Base-by-base conservation (phyloP, 2,113 vertebrate genomes). In the Equus przewalskii region DNA sequence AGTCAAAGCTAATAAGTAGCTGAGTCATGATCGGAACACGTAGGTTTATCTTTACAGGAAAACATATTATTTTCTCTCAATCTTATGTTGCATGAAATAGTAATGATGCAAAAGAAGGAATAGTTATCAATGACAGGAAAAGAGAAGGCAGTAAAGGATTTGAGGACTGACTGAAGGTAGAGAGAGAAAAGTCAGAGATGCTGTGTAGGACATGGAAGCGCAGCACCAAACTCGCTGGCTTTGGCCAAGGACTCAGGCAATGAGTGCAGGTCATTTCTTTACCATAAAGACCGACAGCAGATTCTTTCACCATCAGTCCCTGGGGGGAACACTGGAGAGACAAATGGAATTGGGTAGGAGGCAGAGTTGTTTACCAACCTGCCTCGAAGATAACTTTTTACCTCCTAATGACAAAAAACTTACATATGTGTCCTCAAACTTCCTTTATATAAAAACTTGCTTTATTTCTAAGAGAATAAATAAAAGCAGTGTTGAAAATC, bases 401-500 rank as follows among this genome's bases (percentile, higher is more conserved):
- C 16, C 19, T 85, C 51, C 30, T 72, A 67, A 85, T 91, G 78
- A 96, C 36, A 75, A 85, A 78, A 26, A 33, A n/a, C 93, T 54
- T 56, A 76, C 12, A 41, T 21, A 56, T 69, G 18, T 88, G 33
- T 36, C 49, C 41, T 58, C 8, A 58, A n/a, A 87, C 5, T 69
- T 84, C 44, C 6, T 93, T 85, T 80, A 56, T 62, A 65, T 64
- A 67, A 83, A 92, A 19, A 1, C 12, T 72, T 96, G 19, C 11
- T 75, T 96, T 69, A 58, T 93, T 95, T 96, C 76, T 81, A 73
- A 95, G 18, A 72, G 49, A 80, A 91, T 70, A 92, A 87, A 84
- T 91, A 81, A 75, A 83, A 64, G n/a, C 88, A 75, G 60, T 93
- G 89, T 88, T 67, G 78, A 79, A 82, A 95, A 91, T 93, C 12